A percentile compares a stretch with the other conserved stretches of the same genome.
These are phyloP conservation scores for Tipula confusa DNA, from an alignment of 2,888 invertebrate species.

Conservation along the genomic window DNA sequence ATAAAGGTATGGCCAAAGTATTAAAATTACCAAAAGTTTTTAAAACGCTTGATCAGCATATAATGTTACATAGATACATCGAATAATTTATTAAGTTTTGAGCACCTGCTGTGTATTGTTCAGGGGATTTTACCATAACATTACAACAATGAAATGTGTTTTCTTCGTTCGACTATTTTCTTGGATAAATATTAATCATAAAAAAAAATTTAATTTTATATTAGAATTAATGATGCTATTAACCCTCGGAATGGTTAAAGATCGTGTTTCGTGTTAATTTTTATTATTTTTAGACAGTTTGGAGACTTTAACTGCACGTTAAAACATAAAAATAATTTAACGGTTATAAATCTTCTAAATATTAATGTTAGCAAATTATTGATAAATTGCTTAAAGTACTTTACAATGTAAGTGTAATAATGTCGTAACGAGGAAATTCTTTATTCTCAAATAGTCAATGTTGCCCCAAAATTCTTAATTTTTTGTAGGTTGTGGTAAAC, in stretches of 20 bases:
- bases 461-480: no score
- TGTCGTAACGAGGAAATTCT: no score
- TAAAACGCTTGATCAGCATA: background rate
- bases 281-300: no score
- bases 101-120: background rate
- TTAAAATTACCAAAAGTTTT: background rate
- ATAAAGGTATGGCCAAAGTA: background rate
- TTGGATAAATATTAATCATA: background rate
- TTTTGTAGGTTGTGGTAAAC: no score
- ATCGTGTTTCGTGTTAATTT: background rate
- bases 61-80: background rate
- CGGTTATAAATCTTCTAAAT: no score
- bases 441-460: no score
- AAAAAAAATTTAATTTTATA: background rate
- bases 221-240: constrained; percentile 12
- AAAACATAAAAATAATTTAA: no score
- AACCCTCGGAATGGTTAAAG: background rate
- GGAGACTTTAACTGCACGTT: no score
- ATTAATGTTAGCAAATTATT: no score
- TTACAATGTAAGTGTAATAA: no score
- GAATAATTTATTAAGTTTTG: no score
- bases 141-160: background rate
- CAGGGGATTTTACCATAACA: background rate
- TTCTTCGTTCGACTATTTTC: background rate
- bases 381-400: no score